Conservation (phyloP, 2,797 vertebrate genomes). For the Okamejei kenojei region DNA sequence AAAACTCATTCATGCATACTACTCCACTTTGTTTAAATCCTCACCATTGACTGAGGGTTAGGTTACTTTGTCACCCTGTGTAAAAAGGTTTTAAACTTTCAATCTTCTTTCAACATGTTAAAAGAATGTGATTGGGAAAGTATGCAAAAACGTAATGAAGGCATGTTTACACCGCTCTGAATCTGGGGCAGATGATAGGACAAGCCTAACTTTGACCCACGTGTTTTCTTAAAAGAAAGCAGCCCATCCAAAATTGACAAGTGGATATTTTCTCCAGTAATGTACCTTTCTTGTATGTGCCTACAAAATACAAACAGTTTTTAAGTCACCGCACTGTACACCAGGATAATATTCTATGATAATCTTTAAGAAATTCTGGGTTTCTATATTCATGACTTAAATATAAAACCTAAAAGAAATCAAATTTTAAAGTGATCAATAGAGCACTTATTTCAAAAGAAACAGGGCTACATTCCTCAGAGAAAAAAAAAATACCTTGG, state of each 20-base stretch:
- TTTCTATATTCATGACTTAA: not conserved
- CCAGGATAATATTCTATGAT: not conserved
- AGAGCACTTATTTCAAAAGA: conserved; percentile 32
- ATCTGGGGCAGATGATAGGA: not conserved
- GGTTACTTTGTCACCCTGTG: conserved; percentile 2
- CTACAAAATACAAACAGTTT: not conserved
- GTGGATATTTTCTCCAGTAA: not conserved
- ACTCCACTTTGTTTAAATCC: conserved; percentile 7
- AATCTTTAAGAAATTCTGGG: not conserved
- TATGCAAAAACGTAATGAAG: conserved; percentile 10
- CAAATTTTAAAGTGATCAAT: not conserved
- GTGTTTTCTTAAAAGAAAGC: not conserved
- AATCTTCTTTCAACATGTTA: conserved; percentile 17
- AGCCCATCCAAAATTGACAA: not conserved
- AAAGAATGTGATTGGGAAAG: not conserved
- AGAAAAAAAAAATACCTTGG: not conserved
- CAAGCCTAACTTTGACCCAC: not conserved
- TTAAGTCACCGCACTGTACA: not conserved
- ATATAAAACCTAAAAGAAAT: not conserved
- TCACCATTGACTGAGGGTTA: not conserved
- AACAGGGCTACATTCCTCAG: not conserved
- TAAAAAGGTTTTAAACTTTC: not conserved
- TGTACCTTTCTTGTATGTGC: not conserved
- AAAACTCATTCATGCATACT: not conserved
- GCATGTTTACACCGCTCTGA: not conserved